A percentile compares a stretch with the other conserved stretches of the same genome.
phyloP scores from a whole-genome alignment of 2,888 invertebrate species.

The Artemia sinica region DNA sequence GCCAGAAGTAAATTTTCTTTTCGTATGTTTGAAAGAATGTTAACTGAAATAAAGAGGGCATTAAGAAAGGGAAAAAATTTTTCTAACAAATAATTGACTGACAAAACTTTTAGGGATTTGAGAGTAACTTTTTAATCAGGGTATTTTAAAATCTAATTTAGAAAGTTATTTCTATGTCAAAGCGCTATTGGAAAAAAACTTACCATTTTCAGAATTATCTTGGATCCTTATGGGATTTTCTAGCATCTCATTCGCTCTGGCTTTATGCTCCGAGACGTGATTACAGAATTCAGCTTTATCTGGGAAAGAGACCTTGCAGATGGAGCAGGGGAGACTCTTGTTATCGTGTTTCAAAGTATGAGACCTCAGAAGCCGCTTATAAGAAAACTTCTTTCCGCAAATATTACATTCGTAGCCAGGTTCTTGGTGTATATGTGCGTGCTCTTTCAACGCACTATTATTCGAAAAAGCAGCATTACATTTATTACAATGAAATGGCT shows the following conservation, averaged over 20 bases:
- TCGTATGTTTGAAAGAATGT: too few species aligned
- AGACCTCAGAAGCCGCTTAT: not conserved
- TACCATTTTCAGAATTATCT: not conserved
- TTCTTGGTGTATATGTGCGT: not conserved
- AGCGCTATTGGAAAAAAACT: not conserved
- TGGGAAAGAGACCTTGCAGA: not conserved
- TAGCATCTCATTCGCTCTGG: not conserved
- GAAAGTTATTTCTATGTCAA: not conserved
- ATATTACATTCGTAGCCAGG: not conserved
- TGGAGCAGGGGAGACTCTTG: not conserved
- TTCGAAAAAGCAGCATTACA: not conserved
- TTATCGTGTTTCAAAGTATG: not conserved
- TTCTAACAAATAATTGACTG: too few species aligned
- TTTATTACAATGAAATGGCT: not conserved
- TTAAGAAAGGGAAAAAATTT: too few species aligned
- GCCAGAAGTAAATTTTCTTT: too few species aligned
- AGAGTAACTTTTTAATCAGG: too few species aligned
- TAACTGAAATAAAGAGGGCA: too few species aligned
- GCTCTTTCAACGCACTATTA: not conserved
- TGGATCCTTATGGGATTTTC: conserved; percentile 3
- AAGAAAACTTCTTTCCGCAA: conserved; percentile 2
- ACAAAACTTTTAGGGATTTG: too few species aligned
- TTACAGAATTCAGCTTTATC: not conserved
- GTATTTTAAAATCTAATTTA: not conserved
- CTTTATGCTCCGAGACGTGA: not conserved